These are phyloP conservation scores for Lindbergichthys nudifrons DNA, from an alignment of 2,797 vertebrate genomes.

Conservation along the genomic window DNA sequence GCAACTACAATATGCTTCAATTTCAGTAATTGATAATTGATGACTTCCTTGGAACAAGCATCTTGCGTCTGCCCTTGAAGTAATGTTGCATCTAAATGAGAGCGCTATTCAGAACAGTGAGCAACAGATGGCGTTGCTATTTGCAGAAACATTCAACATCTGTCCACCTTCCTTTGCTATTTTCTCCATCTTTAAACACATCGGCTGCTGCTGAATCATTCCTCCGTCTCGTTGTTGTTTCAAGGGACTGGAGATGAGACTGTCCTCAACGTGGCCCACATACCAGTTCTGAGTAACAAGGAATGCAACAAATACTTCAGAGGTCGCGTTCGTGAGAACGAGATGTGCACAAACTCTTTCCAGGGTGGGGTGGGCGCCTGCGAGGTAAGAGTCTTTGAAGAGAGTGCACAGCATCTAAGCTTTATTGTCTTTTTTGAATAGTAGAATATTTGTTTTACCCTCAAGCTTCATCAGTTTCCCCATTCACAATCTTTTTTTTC, in stretches of 20 bases:
- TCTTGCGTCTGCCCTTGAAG: slow-evolving; percentile 54
- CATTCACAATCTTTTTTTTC: not conserved
- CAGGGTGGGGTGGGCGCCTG: slow-evolving; percentile 89
- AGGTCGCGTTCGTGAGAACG: slow-evolving; percentile 88
- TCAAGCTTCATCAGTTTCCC: not conserved
- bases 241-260: slow-evolving; percentile 86
- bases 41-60: slow-evolving; percentile 13
- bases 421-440: not conserved
- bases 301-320: slow-evolving; percentile 89
- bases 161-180: slow-evolving; percentile 41
- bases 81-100: slow-evolving; percentile 50
- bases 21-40: slow-evolving; percentile 30
- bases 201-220: slow-evolving; percentile 25
- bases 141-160: slow-evolving; percentile 56
- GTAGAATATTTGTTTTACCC: not conserved
- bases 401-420: not conserved
- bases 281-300: slow-evolving; percentile 88
- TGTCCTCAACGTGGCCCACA: slow-evolving; percentile 89
- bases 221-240: slow-evolving; percentile 22
- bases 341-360: slow-evolving; percentile 92
- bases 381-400: slow-evolving; percentile 85
- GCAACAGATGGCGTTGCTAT: slow-evolving; percentile 61
- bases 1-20: slow-evolving; percentile 17
- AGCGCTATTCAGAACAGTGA: slow-evolving; percentile 25
- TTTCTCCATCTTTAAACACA: slow-evolving; percentile 13